Base-by-base conservation (phyloP, 2,113 vertebrate species). In the Hystrix cristata region DNA sequence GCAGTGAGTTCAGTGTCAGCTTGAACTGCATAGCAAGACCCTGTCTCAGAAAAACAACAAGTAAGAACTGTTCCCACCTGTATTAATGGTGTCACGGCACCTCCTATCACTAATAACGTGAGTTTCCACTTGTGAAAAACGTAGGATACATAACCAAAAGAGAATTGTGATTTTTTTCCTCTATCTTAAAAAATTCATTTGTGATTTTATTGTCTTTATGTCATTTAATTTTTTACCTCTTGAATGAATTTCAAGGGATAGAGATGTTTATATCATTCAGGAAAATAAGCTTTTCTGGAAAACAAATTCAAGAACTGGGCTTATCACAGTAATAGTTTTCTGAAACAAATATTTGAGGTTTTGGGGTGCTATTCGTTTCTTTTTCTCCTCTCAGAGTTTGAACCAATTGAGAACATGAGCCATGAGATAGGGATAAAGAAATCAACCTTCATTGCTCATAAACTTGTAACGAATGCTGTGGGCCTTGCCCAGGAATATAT, bases 211-310 rank as follows among this genome's bases (percentile, higher is more conserved):
- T 46, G 59, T 48, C 46, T 64, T 65, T 87, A 78, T 53, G 67
- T 38, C 13, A 82, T 59, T 84, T 88, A 84, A 65, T 53, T 80
- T 55, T 55, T 60, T 91, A 82, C 69, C 16, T 83, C 78, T 83
- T 92, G 80, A 74, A 86, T 86, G 43, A 93, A 65, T 71, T 93
- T 89, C 4, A 87, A 84, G 65, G 51, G 23, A 21, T 34, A 80
- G 74, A 29, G 64, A 95, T 72, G 76, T 90, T 95, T 87, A 51
- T 89, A 65, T 69, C 8, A 95, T 92, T 62, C 48, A 72, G 53
- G 19, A 83, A 91, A 93, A 81, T 51, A 21, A 59, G 21, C 3
- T 67, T 94, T 82, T 86, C 64, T 91, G 38, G 34, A 84, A 96
- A 83, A 89, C 53, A 88, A 83, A 64, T 62, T 90, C 48, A 93